A percentile compares a stretch with the other conserved stretches of the same genome.
Conservation (phyloP, 1,140 invertebrate species). For the Dendrolimus punctatus region DNA sequence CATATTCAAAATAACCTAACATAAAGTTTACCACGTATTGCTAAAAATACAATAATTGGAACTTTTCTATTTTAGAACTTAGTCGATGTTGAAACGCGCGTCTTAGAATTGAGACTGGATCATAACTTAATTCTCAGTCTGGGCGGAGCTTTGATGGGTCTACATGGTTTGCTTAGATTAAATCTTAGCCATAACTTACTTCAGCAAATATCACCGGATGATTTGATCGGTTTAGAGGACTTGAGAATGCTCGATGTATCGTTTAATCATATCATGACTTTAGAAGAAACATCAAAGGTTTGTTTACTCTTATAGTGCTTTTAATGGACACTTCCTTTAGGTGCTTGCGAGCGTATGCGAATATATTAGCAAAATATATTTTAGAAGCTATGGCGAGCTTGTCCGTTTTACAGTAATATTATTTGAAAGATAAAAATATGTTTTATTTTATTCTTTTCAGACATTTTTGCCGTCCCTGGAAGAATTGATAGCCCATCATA, state of each 20-base stretch:
- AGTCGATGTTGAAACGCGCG: conserved; percentile 79
- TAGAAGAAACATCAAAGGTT: conserved; percentile 87
- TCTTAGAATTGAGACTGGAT: conserved; percentile 80
- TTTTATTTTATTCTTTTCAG: conserved; percentile 65
- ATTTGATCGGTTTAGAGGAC: conserved; percentile 81
- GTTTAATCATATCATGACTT: conserved; percentile 80
- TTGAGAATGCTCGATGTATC: conserved; percentile 83
- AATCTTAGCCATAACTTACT: conserved; percentile 83
- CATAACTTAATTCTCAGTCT: conserved; percentile 80
- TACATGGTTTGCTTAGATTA: conserved; percentile 79
- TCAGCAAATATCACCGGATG: conserved; percentile 79
- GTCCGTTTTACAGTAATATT: conserved; percentile 2
- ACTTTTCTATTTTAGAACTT: conserved; percentile 73
- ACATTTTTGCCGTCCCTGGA: conserved; percentile 83
- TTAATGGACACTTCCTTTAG: conserved; percentile 4
- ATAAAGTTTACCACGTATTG: not conserved
- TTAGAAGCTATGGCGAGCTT: not conserved
- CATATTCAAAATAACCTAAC: conserved; percentile 16
- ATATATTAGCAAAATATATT: not conserved
- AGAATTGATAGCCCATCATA: conserved; percentile 82
- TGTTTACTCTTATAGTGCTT: conserved; percentile 20
- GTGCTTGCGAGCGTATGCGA: conserved; percentile 30
- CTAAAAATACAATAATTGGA: not conserved
- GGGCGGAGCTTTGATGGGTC: conserved; percentile 81
- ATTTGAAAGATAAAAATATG: too few relatives aligned